Evolutionary conservation across 1,140 invertebrate species (phyloP).

Genomic region (Tetramorium alpestre): DNA sequence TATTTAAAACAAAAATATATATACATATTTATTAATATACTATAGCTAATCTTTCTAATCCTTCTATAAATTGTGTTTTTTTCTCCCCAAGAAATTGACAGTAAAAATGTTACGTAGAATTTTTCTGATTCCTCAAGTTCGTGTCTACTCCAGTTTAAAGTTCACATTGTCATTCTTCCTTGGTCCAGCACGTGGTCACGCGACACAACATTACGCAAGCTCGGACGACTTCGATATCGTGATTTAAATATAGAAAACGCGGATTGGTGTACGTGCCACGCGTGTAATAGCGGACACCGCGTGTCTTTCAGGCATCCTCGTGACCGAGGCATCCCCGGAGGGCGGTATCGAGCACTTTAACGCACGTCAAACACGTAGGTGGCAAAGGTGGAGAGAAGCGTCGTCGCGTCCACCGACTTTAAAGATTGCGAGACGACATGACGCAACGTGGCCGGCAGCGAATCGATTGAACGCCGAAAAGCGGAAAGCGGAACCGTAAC

Average conservation of each 20-base stretch:
- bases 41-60: too few species aligned
- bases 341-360: background rate
- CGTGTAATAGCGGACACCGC: slow-evolving; percentile 2
- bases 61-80: background rate
- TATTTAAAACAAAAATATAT: background rate
- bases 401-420: background rate
- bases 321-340: slow-evolving; percentile 4
- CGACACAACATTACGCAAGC: slow-evolving; percentile 36
- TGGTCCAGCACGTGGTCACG: slow-evolving; percentile 16
- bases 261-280: background rate
- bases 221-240: slow-evolving; percentile 32
- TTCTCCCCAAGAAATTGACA: background rate
- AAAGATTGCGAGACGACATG: slow-evolving; percentile 18
- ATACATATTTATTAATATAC: background rate
- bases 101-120: background rate
- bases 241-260: slow-evolving; percentile 66
- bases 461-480: slow-evolving; percentile 51
- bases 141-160: background rate
- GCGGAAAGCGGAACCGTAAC: background rate
- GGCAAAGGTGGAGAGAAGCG: slow-evolving; percentile 13
- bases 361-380: background rate
- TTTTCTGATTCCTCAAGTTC: too few species aligned
- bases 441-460: slow-evolving; percentile 31
- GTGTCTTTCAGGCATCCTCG: slow-evolving; percentile 54
- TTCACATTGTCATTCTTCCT: background rate